phyloP scores from a whole-genome alignment of 2,888 invertebrate species.

The Zaprionus bogoriensis region DNA sequence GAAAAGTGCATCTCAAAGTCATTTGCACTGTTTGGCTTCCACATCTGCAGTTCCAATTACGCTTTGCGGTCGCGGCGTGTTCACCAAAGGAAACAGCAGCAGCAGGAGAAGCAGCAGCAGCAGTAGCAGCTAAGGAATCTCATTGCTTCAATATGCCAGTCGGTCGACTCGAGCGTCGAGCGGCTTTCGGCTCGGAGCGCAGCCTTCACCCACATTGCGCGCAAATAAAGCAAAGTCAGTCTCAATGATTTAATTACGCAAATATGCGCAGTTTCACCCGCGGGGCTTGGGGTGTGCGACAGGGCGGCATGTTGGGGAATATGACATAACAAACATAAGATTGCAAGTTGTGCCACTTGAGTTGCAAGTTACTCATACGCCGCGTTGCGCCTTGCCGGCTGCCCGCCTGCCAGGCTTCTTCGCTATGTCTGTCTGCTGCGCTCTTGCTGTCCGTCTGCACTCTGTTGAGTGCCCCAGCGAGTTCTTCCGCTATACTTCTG shows the following conservation, averaged over 20 bases:
- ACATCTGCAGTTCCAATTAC: conserved; percentile 68
- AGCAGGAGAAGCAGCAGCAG: background rate
- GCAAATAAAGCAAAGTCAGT: conserved; percentile 46
- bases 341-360: conserved; percentile 56
- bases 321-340: conserved; percentile 67
- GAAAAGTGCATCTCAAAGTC: conserved; percentile 52
- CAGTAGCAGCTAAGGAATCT: background rate
- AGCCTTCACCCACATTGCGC: conserved; percentile 34
- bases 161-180: background rate
- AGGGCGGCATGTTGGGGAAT: conserved; percentile 15
- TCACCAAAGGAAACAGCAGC: conserved; percentile 21
- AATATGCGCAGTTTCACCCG: conserved; percentile 4
- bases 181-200: background rate
- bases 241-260: conserved; percentile 68
- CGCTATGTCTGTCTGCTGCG: conserved; percentile 28
- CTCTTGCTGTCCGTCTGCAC: conserved; percentile 5
- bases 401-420: conserved; percentile 15
- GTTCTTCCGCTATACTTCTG: background rate
- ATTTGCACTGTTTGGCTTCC: conserved; percentile 61
- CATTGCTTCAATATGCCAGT: conserved; percentile 14
- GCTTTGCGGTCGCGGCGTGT: conserved; percentile 38
- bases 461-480: conserved; percentile 23
- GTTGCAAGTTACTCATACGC: conserved; percentile 63
- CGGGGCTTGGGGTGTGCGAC: background rate
- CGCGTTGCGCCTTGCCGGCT: conserved; percentile 23